Evolutionary conservation across 2,888 invertebrate genomes (phyloP).

Genomic region (Stramonita haemastoma): DNA sequence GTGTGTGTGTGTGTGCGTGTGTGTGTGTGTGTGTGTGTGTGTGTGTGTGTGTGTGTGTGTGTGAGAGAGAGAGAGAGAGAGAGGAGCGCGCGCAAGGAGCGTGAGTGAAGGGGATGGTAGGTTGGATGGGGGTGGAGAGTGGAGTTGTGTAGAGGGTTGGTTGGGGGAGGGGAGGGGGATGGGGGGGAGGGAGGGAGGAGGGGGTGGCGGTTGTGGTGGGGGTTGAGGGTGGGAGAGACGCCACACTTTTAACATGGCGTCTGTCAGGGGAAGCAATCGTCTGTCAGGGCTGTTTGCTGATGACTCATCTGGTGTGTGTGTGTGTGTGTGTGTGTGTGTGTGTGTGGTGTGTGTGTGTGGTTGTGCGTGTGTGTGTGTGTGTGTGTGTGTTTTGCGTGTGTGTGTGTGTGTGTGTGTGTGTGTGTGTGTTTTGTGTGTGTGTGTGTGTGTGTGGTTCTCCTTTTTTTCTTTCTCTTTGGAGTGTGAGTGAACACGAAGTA

Average conservation of each 20-base stretch:
- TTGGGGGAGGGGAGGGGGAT: not conserved
- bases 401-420: not conserved
- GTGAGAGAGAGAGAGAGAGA: no score
- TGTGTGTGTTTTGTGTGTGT: not conserved
- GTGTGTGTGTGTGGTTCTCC: not conserved
- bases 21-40: no score
- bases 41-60: no score
- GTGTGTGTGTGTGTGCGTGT: no score
- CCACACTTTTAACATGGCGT: not conserved
- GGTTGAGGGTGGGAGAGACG: not conserved
- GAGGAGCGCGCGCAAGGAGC: no score
- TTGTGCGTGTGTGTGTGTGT: not conserved
- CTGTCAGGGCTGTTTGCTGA: not conserved
- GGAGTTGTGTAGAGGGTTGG: not conserved
- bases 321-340: not conserved
- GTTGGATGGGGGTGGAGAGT: not conserved
- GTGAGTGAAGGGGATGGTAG: no score
- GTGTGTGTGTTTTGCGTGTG: not conserved
- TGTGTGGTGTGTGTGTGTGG: not conserved
- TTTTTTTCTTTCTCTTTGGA: not conserved
- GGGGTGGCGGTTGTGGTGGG: not conserved
- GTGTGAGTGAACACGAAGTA: not conserved
- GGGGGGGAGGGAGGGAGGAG: not conserved
- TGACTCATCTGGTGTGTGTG: conserved; percentile 8
- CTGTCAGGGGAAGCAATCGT: conserved; percentile 12